These are phyloP conservation scores for Notocelia uddmanniana DNA, from an alignment of 2,888 invertebrate species.

Conservation along the genomic window DNA sequence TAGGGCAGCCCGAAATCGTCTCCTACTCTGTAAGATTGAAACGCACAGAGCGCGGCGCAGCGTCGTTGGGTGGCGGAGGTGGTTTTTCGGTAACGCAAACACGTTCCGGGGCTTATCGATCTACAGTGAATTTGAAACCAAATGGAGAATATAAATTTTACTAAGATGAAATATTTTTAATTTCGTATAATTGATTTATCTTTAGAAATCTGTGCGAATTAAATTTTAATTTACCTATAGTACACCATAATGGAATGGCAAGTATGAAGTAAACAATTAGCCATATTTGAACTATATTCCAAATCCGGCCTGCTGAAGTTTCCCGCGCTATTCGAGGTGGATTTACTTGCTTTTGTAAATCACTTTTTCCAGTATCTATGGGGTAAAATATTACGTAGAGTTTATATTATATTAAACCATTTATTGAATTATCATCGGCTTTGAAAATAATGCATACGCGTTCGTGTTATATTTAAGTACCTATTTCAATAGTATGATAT, in stretches of 20 bases:
- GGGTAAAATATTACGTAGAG: neutral
- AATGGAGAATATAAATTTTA: neutral
- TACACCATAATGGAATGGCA: constrained; percentile 74
- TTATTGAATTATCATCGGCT: neutral
- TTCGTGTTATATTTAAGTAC: constrained; percentile 45
- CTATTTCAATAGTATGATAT: constrained; percentile 62
- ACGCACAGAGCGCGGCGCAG: no score
- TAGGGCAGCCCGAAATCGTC: no score
- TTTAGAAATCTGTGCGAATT: neutral
- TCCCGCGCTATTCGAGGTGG: constrained; percentile 47
- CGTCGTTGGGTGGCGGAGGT: no score
- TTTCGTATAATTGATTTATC: neutral
- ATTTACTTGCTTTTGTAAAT: neutral
- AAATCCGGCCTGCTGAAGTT: constrained; percentile 52
- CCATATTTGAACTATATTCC: constrained; percentile 65
- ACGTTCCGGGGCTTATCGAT: no score
- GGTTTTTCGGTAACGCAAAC: no score
- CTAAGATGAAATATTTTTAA: neutral
- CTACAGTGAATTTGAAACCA: neutral
- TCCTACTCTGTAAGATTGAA: no score
- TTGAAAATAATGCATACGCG: neutral
- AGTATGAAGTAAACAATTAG: constrained; percentile 62
- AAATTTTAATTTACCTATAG: constrained; percentile 61
- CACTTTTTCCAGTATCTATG: neutral
- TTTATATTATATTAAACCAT: neutral